Conservation (phyloP, 2,113 vertebrate species). For the Alectura lathami region DNA sequence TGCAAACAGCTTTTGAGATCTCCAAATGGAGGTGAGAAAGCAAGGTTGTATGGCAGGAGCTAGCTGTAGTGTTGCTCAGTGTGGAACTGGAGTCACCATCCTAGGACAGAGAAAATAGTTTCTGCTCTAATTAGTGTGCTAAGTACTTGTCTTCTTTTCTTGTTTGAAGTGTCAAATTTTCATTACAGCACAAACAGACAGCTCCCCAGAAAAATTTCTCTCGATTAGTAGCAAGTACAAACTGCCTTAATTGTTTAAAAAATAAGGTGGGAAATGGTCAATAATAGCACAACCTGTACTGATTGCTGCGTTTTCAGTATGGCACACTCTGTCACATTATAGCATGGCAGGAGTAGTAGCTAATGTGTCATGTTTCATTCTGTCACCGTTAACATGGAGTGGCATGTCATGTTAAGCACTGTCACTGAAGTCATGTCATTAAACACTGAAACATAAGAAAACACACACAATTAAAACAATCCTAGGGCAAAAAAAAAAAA, state of each 20-base stretch:
- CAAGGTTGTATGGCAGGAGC: not conserved
- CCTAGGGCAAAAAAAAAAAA: not conserved
- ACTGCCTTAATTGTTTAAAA: not conserved
- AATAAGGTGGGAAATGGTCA: not conserved
- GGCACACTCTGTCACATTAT: fast-evolving
- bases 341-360: not conserved
- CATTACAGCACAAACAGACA: not conserved
- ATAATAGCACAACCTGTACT: not conserved
- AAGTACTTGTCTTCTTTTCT: not conserved
- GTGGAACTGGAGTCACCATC: not conserved
- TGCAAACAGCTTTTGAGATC: not conserved
- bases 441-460: not conserved
- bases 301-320: not conserved
- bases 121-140: constrained; percentile 16
- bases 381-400: not conserved
- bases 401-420: not conserved
- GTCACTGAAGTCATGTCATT: not conserved
- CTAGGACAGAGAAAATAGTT: not conserved
- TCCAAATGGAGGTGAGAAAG: not conserved
- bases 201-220: not conserved
- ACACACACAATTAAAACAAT: not conserved
- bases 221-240: not conserved
- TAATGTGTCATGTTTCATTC: not conserved
- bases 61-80: not conserved
- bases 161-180: constrained; percentile 11